Evolutionary conservation across 35 echinoderm and acorn worm species (phyloP).

Genomic region (Apostichopus parvimensis): DNA sequence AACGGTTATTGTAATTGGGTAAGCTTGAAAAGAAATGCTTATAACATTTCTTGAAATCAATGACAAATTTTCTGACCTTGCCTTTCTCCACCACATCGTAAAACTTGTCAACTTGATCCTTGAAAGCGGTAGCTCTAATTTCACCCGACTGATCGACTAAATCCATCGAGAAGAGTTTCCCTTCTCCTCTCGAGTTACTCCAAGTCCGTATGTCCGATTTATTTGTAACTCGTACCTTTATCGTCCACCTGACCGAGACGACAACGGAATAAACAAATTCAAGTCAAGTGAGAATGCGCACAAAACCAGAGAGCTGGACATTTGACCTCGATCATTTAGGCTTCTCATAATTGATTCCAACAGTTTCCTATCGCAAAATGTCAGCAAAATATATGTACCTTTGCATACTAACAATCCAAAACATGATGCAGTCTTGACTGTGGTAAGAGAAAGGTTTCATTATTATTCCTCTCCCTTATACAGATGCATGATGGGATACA

Average conservation of each 20-base stretch:
- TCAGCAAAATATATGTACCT: neutral
- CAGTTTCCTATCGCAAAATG: no score
- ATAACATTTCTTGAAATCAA: no score
- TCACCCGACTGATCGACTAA: slow-evolving; percentile 85
- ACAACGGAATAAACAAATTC: neutral
- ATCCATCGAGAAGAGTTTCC: slow-evolving; percentile 99
- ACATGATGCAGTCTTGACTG: neutral
- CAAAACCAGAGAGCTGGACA: no score
- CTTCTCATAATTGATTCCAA: no score
- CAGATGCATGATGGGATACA: slow-evolving; percentile 18
- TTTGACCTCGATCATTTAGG: no score
- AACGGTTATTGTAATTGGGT: no score
- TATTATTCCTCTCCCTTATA: neutral
- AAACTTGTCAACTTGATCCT: slow-evolving; percentile 79
- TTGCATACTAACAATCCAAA: slow-evolving; percentile 10
- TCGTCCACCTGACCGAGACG: slow-evolving; percentile 73
- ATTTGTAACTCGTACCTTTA: slow-evolving; percentile 90
- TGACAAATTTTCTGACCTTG: slow-evolving; percentile 63
- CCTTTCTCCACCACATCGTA: slow-evolving; percentile 87
- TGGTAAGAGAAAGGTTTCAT: neutral
- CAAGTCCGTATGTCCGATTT: slow-evolving; percentile 75
- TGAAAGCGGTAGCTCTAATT: slow-evolving; percentile 95
- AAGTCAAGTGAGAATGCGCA: no score
- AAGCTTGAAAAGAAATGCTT: no score
- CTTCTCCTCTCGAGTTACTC: slow-evolving; percentile 94